A percentile compares a stretch with the other conserved stretches of the same genome.
Conservation (phyloP, 2,888 invertebrate genomes). For the Augochlorella aurata region DNA sequence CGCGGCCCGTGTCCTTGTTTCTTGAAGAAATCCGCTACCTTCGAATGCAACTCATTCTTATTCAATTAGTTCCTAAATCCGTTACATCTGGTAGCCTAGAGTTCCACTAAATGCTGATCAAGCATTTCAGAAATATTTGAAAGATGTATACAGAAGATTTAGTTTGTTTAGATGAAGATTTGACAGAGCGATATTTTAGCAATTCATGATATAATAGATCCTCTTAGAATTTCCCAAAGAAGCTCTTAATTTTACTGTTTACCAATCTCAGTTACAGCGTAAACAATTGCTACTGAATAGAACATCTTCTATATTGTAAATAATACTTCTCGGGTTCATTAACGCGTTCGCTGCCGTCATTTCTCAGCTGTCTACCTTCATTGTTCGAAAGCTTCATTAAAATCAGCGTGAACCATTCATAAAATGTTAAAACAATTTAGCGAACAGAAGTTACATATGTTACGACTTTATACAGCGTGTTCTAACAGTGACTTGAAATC, state of each 20-base stretch:
- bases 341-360: too few species aligned
- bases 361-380: too few species aligned
- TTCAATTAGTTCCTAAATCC: not conserved
- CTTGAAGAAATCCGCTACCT: constrained; percentile 8
- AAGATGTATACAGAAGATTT: not conserved
- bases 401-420: too few species aligned
- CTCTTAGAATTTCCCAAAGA: not conserved
- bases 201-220: too few species aligned
- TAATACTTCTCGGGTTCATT: too few species aligned
- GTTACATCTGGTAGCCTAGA: not conserved
- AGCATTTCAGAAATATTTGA: not conserved
- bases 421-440: too few species aligned
- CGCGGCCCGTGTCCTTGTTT: constrained; percentile 58
- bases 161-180: not conserved
- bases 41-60: not conserved
- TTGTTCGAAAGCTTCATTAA: too few species aligned
- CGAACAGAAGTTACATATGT: too few species aligned
- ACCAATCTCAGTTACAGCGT: not conserved
- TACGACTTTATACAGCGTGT: too few species aligned
- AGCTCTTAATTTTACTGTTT: not conserved
- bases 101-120: not conserved
- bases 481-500: too few species aligned
- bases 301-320: too few species aligned
- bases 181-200: not conserved
- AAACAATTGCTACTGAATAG: not conserved